Conservation (phyloP, 2,797 vertebrate genomes). For the Syngnathus acus region DNA sequence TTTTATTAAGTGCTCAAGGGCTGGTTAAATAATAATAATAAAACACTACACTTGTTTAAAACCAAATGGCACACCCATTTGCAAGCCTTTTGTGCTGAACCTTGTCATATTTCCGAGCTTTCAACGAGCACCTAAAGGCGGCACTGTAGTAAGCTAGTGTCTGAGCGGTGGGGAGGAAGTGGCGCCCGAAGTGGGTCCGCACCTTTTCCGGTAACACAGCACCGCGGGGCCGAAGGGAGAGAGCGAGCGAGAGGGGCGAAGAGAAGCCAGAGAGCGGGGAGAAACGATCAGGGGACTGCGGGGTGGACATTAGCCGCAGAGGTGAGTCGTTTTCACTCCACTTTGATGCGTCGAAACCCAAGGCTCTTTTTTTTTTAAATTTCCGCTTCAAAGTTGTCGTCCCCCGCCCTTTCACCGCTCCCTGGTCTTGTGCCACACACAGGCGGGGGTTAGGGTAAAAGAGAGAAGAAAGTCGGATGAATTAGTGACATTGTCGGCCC, state of each 20-base stretch:
- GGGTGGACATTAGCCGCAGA: constrained; percentile 46
- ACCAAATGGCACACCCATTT: not conserved
- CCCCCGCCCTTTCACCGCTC: constrained; percentile 70
- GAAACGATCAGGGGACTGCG: constrained; percentile 50
- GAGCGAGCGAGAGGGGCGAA: constrained; percentile 27
- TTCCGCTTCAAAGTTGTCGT: constrained; percentile 68
- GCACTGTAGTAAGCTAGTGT: constrained; percentile 44
- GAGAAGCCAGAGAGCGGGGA: constrained; percentile 56
- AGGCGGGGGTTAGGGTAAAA: constrained; percentile 35
- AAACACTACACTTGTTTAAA: not conserved
- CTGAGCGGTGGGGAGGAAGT: constrained; percentile 70
- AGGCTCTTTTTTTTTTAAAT: constrained; percentile 37
- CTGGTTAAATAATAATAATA: not conserved
- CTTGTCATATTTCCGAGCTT: constrained; percentile 21
- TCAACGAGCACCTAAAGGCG: constrained; percentile 18
- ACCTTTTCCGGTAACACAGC: constrained; percentile 80
- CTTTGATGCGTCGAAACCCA: constrained; percentile 2
- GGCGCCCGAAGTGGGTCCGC: constrained; percentile 74
- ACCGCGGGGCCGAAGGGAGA: constrained; percentile 37
- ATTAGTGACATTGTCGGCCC: constrained; percentile 70
- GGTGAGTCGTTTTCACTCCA: constrained; percentile 42
- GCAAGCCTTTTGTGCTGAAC: not conserved
- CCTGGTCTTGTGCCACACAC: constrained; percentile 73
- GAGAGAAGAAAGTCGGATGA: constrained; percentile 70
- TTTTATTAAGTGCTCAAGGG: not conserved